These are phyloP conservation scores for Diabrotica undecimpunctata DNA, from an alignment of 1,140 invertebrate genomes.

Conservation along the genomic window DNA sequence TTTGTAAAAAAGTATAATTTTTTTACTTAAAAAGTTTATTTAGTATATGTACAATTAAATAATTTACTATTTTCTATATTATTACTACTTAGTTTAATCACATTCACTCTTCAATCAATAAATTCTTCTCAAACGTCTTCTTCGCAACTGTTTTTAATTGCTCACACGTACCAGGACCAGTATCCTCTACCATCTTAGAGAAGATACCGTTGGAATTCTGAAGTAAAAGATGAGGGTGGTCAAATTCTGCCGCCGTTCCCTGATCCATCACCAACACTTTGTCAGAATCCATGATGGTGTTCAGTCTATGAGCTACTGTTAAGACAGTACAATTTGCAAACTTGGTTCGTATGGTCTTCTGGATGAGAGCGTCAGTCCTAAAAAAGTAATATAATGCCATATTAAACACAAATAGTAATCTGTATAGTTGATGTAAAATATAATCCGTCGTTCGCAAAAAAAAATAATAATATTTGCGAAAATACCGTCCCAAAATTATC, in stretches of 20 bases:
- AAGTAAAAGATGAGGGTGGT: conserved; percentile 61
- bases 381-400: conserved; percentile 18
- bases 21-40: too few relatives aligned
- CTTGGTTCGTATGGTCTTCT: conserved; percentile 66
- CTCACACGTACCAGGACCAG: conserved; percentile 45
- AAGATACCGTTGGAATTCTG: conserved; percentile 58
- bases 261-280: conserved; percentile 69
- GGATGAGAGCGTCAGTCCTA: conserved; percentile 65
- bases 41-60: too few relatives aligned
- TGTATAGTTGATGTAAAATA: too few relatives aligned
- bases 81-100: too few relatives aligned
- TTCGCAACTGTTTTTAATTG: conserved; percentile 46
- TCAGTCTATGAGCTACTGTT: conserved; percentile 79
- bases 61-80: too few relatives aligned
- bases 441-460: too few relatives aligned
- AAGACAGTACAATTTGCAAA: conserved; percentile 73
- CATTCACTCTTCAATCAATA: too few relatives aligned
- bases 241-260: conserved; percentile 63
- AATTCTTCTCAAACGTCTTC: conserved; percentile 28
- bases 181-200: conserved; percentile 56
- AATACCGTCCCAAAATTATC: too few relatives aligned
- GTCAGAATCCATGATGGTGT: conserved; percentile 75
- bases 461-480: too few relatives aligned
- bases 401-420: too few relatives aligned
- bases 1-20: too few relatives aligned